Base-by-base conservation (phyloP, 2,113 vertebrate genomes). In the Syngnathus scovelli region DNA sequence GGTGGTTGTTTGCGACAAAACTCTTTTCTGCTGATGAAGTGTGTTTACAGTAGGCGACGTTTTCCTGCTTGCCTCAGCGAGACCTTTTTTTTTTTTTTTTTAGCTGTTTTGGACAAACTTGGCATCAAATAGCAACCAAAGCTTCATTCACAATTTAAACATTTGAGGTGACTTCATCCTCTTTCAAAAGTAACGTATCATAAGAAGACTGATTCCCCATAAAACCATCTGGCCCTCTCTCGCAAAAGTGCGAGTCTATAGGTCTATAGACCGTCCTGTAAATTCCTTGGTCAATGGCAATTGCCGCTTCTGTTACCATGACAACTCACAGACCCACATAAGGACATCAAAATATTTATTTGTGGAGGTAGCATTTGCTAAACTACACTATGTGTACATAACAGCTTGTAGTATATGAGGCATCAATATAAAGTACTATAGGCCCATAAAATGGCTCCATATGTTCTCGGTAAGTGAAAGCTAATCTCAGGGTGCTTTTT, bases 11-110 rank as follows among this genome's bases (percentile, higher is more conserved):
- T 66, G 63, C 6, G 70, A 67, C 56, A 75, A 74, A 39, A 3
- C 64, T 6, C 44, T 61, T 83, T 89, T 85, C 68, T 82, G 85
- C 86, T 85, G 83, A 87, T 43, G 23, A 52, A 52, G 44, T 19
- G 55, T 39, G 21, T 13, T 11, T 12, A 7, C 12, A 37, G 19
- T 41, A 8, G 60, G 37, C 60, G 11, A 15, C 39, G 7, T 68
- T 66, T 56, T 67, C 1, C 4, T 43, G 65, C 41, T 72, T 64
- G 36, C 41, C 63, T 43, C n/a, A 66, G 37, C 49, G 7, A 48
- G 5, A 15, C 63, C 21, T 27, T 10, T 44, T 9, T 48, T 5
- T 62, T 70, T 68, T 72, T 56, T 27, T 9, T 21, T n/a, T 51
- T 51, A 13, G 38, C 5, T 67, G 33, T 67, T 23, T 19, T 44